Conservation (phyloP, 2,888 invertebrate genomes). For the Tholera decimalis region DNA sequence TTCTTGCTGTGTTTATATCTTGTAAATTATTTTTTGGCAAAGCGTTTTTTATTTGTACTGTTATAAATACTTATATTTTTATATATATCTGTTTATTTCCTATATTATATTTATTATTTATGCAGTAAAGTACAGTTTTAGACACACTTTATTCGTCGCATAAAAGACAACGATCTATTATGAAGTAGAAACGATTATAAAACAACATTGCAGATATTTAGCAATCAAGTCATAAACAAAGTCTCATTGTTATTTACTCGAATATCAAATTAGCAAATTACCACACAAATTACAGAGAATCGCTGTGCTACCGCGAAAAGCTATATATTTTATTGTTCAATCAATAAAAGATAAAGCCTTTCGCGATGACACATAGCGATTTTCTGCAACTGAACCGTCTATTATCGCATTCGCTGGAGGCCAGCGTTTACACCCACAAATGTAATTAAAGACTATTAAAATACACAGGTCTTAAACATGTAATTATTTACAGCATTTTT, state of each 20-base stretch:
- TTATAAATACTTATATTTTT: too few species aligned
- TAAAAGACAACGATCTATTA: background rate
- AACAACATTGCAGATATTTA: background rate
- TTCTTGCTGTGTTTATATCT: too few species aligned
- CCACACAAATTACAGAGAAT: too few species aligned
- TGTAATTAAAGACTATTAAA: slow-evolving; percentile 66
- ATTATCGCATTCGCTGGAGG: slow-evolving; percentile 44
- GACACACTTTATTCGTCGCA: background rate
- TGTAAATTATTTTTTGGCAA: too few species aligned
- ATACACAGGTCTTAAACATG: slow-evolving; percentile 60
- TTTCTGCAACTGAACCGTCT: slow-evolving; percentile 7
- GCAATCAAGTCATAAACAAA: background rate
- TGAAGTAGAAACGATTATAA: background rate
- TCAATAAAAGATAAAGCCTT: background rate
- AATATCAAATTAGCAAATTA: slow-evolving; percentile 5
- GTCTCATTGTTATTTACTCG: background rate
- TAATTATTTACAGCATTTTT: slow-evolving; percentile 66
- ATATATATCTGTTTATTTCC: background rate
- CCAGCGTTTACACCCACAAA: slow-evolving; percentile 37
- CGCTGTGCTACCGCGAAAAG: too few species aligned
- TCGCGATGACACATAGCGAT: background rate
- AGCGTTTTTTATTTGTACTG: too few species aligned
- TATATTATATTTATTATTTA: background rate
- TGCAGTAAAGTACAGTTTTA: background rate
- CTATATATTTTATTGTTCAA: too few species aligned